Evolutionary conservation across 1,140 invertebrate genomes (phyloP).

Genomic region (Drosophila novamexicana): DNA sequence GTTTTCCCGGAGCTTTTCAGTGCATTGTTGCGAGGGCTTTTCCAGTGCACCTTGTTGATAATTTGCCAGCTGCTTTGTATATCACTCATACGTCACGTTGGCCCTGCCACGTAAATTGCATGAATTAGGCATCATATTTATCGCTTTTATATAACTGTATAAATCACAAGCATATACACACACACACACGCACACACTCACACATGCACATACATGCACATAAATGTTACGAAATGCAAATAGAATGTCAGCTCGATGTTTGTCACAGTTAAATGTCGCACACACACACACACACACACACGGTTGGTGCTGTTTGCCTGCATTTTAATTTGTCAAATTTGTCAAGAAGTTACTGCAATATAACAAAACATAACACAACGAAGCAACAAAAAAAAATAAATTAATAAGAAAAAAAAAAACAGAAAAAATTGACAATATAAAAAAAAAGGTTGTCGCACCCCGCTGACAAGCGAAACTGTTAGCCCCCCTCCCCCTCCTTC

Average conservation of each 20-base stretch:
- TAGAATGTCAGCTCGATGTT: slow-evolving; percentile 19
- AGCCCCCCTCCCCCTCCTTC: not conserved
- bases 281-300: slow-evolving; percentile 14
- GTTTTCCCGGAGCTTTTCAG: slow-evolving; percentile 27
- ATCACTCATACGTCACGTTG: slow-evolving; percentile 52
- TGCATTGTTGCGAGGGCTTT: slow-evolving; percentile 12
- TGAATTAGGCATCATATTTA: slow-evolving; percentile 63
- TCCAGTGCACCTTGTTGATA: slow-evolving; percentile 33
- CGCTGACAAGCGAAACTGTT: slow-evolving; percentile 14
- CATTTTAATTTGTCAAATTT: slow-evolving; percentile 65
- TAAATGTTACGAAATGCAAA: slow-evolving; percentile 59
- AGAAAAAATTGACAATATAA: not conserved
- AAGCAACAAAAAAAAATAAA: slow-evolving; percentile 1
- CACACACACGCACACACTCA: not conserved
- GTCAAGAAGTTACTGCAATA: slow-evolving; percentile 23
- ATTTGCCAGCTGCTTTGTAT: slow-evolving; percentile 31
- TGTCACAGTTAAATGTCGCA: slow-evolving; percentile 34
- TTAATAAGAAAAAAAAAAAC: slow-evolving; percentile 10
- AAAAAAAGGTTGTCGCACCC: slow-evolving; percentile 43
- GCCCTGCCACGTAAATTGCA: slow-evolving; percentile 51
- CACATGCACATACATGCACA: not conserved
- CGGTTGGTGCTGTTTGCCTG: slow-evolving; percentile 28
- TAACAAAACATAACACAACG: slow-evolving; percentile 26
- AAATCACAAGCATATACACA: not conserved
- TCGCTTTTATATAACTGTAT: slow-evolving; percentile 54